Percentiles rank a stretch among this genome's conserved stretches.
phyloP scores from a whole-genome alignment of 2,113 vertebrate species.

The Albula glossodonta region DNA sequence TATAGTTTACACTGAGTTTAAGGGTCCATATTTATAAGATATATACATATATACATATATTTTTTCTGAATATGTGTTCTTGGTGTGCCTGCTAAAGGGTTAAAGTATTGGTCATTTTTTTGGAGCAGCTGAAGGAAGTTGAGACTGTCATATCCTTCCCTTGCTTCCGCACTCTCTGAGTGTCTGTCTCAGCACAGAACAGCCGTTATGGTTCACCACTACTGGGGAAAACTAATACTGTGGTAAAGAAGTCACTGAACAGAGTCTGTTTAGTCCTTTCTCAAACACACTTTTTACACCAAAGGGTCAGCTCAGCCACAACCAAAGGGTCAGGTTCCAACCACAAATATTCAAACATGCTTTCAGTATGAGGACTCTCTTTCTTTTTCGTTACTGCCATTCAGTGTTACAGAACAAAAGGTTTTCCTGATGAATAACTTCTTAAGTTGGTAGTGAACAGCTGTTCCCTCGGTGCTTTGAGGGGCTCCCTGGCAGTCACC shows the following conservation, averaged over 20 bases:
- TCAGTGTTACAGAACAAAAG: neutral
- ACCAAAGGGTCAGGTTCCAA: too few relatives aligned
- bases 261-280: neutral
- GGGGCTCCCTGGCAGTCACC: slow-evolving; percentile 36
- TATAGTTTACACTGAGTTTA: neutral
- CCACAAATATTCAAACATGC: too few relatives aligned
- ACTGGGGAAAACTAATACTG: neutral
- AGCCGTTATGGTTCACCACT: neutral
- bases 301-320: too few relatives aligned
- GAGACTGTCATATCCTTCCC: neutral
- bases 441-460: neutral
- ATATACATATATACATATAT: too few relatives aligned
- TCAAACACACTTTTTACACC: neutral
- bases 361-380: neutral
- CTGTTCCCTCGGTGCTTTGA: neutral
- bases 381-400: neutral
- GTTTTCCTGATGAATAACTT: neutral
- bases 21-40: neutral
- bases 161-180: neutral
- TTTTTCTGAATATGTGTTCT: too few relatives aligned
- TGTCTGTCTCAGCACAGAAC: neutral
- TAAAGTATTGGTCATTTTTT: neutral
- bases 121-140: neutral
- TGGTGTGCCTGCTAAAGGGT: neutral
- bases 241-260: neutral